phyloP scores from a whole-genome alignment of 2,113 vertebrate species.

The Mesitornis unicolor region DNA sequence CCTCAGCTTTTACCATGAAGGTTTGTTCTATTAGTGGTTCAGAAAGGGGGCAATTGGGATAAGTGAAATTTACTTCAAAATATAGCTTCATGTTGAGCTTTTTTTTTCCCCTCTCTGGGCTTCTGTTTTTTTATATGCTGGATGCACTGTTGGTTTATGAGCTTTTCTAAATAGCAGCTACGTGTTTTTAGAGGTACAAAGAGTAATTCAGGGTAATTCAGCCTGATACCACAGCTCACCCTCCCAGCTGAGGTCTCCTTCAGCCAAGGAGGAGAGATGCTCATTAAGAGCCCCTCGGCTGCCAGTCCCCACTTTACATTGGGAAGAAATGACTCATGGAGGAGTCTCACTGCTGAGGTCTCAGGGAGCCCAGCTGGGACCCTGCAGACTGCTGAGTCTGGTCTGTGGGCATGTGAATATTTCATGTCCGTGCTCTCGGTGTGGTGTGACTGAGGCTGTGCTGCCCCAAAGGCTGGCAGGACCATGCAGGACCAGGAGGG shows the following conservation, averaged over 20 bases:
- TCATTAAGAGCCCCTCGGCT: background rate
- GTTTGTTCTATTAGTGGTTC: background rate
- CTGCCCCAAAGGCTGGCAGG: background rate
- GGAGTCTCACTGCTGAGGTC: background rate
- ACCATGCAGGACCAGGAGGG: rapidly evolving
- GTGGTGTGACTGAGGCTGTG: rapidly evolving
- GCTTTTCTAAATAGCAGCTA: background rate
- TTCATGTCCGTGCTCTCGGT: background rate
- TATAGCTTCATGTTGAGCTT: background rate
- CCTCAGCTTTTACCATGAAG: background rate
- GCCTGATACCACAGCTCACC: background rate
- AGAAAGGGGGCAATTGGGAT: background rate
- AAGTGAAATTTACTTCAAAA: background rate
- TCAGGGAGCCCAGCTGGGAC: background rate
- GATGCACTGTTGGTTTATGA: background rate
- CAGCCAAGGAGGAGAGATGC: background rate
- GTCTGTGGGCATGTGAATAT: rapidly evolving
- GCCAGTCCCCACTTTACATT: rapidly evolving
- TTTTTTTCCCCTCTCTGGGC: background rate
- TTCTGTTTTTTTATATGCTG: background rate
- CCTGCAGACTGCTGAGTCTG: background rate
- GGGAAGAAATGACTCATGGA: background rate
- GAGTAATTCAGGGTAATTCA: background rate
- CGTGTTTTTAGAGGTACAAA: background rate
- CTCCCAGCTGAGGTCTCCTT: background rate